Evolutionary conservation across 2,113 vertebrate species (phyloP).

Genomic region (Eolophus roseicapilla): DNA sequence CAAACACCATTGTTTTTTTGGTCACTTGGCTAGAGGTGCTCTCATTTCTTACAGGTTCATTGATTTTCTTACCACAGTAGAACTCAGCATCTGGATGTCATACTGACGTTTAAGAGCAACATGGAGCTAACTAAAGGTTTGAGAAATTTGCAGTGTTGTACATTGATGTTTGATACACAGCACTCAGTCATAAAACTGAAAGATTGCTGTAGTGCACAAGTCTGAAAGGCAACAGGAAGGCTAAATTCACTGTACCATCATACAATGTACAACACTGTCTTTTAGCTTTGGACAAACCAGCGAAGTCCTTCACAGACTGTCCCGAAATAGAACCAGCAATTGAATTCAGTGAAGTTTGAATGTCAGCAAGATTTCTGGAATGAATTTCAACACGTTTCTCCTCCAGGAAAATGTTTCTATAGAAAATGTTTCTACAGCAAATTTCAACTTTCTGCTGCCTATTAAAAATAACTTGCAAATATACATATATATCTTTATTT

Average conservation of each 20-base stretch:
- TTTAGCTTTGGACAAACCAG: background rate
- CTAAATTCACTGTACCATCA: background rate
- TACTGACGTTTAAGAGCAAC: background rate
- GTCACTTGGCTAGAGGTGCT: background rate
- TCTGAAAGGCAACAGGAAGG: background rate
- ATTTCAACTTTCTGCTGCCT: background rate
- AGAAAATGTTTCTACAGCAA: background rate
- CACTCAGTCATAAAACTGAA: background rate
- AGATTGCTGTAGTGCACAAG: background rate
- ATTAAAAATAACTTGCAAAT: background rate
- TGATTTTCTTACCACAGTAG: background rate
- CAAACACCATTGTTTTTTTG: fast-evolving
- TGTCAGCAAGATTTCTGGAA: slow-evolving; percentile 28
- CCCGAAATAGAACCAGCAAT: background rate
- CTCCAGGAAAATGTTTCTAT: background rate
- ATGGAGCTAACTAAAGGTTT: background rate
- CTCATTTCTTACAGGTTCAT: background rate
- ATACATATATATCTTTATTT: background rate
- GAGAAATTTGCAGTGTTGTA: background rate
- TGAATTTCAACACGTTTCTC: background rate
- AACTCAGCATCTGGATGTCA: background rate
- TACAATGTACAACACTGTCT: background rate
- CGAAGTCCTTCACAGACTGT: background rate
- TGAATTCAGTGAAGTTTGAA: background rate
- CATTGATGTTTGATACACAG: background rate